Evolutionary conservation across 2,888 invertebrate genomes (phyloP), one percentile per base, ranked within the genome.

Genomic region (Theretra japonica): DNA sequence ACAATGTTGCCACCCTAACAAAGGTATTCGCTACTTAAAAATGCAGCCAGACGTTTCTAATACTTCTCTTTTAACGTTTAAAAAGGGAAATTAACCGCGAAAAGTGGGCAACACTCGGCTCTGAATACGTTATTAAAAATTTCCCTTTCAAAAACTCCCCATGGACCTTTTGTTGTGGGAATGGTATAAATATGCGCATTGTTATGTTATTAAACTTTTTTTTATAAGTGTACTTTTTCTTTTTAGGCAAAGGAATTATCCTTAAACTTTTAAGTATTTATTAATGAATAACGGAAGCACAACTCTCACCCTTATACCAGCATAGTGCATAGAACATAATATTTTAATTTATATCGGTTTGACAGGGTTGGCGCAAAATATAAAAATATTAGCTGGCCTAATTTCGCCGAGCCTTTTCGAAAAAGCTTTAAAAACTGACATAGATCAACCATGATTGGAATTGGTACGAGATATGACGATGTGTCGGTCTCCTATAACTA

Each of bases 111-210:
- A 76, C 77, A 74, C 76, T 79, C 74, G 23, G 59, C 73, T 72
- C 70, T 75, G 77, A 78, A 78, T 76, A 76, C 74, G 75, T 80
- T 79, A 81, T 82, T 79, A 80, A 78, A 78, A 79, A 75, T 77
- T 75, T 77, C 78, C 76, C 77, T 80, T 77, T 74, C 70, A 72
- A 65, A 41, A 58, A 60, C 59, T 60, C 25, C 28, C 59, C 48
- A 4, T 60, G 28, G n/a, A 50, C 21, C 72, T 33, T 59, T 69
- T 71, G 68, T 69, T 72, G 70, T 68, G 50, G 68, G 25, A 58
- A 68, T 70, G 48, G 50, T 69, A 30, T 28, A 56, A 28, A 68
- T 53, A 28, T 68, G 53, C 28, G 48, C 62, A 41, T 41, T 21
- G 30, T 41, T 65, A 5, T 41, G 23, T 8, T 19, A 60, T 19